Conservation (phyloP, 2,888 invertebrate genomes). For the Chloromyia formosa region DNA sequence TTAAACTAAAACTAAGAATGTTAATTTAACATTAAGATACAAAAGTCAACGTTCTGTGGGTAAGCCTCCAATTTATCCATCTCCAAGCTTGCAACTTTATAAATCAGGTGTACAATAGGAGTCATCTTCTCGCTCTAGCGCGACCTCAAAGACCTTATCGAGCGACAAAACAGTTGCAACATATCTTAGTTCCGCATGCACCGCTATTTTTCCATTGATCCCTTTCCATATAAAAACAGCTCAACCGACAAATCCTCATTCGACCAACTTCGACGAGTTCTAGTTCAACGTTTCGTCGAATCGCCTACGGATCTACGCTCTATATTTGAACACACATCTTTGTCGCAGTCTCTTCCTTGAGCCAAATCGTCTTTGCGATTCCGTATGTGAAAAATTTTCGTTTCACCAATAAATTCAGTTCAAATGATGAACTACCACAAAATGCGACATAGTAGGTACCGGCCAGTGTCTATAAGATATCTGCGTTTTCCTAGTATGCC, state of each 20-base stretch:
- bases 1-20: no score
- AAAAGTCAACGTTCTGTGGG: no score
- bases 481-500: not conserved
- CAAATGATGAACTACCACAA: conserved; percentile 22
- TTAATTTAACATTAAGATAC: no score
- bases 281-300: no score
- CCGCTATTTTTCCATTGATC: conserved; percentile 29
- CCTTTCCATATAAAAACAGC: not conserved
- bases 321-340: no score
- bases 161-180: not conserved
- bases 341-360: no score
- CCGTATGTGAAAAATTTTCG: conserved; percentile 10
- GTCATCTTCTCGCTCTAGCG: not conserved
- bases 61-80: no score
- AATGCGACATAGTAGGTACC: not conserved
- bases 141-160: conserved; percentile 5
- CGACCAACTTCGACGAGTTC: no score
- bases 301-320: no score
- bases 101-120: conserved; percentile 30
- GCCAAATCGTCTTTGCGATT: not conserved
- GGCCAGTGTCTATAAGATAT: no score
- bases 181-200: not conserved
- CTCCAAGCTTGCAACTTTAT: not conserved
- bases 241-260: no score
- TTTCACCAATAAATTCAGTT: conserved; percentile 8